Evolutionary conservation across 2,888 invertebrate species (phyloP), one percentile per base, ranked within the genome.

Genomic region (Pristionchus exspectatus): DNA sequence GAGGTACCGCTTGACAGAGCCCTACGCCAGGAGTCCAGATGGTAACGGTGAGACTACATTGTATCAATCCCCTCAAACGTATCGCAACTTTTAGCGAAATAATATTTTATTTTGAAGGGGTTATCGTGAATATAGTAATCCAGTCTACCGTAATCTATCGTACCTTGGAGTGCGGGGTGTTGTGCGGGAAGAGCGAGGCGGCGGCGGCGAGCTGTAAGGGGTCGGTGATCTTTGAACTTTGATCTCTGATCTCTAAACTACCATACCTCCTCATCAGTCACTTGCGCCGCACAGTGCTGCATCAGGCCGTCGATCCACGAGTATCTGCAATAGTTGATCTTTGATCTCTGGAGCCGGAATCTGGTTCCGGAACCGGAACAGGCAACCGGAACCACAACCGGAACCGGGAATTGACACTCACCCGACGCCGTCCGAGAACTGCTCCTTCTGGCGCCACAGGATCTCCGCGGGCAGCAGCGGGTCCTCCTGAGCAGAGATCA

Each of bases 371-470:
- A 24, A 16, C 33, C 81, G 7, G 81, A 72, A 33, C 33, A 2
- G 12, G 16, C 1, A 50, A 2, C 81, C 81, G n/a, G 50, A 77
- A 12, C 69, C 69, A 33, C 4, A 50, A 2, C 81, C 81, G n/a
- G 50, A 77, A 2, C 69, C 69, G 30, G 30, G 2, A 77, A 24
- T 14, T 9, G 4, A 10, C 7, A 81, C 81, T 81, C 81, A 81
- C 81, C 95, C 95, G 83, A 96, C 95, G 4, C 96, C 96, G 92
- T 96, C 96, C 91, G 96, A 96, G 93, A 96, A 96, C 77, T 96
- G 96, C 91, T 98, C 98, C 95, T 98, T 98, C 94, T 97, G 98
- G 74, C 98, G 96, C 98, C 98, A 98, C 50, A 98, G 96, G 94
- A 98, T 98, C 59, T 97, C 96, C 90, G 97, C 96, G 0, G 98